Percentiles rank a stretch among this genome's conserved stretches.
Conservation (phyloP, 2,797 vertebrate genomes). For the Oophaga sylvatica region DNA sequence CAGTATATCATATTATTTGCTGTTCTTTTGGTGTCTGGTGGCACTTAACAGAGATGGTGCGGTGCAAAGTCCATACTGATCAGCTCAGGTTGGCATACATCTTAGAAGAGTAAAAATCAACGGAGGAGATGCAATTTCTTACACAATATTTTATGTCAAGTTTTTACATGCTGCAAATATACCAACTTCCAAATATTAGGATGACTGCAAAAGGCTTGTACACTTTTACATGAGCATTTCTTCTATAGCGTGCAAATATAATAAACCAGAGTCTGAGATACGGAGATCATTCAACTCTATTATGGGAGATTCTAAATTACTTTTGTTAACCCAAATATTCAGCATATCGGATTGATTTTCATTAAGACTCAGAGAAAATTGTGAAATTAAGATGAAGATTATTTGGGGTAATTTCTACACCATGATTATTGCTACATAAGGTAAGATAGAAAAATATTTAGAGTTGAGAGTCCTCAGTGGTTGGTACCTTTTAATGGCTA, state of each 20-base stretch:
- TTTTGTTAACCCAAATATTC: not conserved
- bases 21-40: not conserved
- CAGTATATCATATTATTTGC: not conserved
- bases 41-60: not conserved
- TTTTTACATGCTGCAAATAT: not conserved
- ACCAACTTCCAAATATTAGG: not conserved
- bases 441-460: too few species aligned
- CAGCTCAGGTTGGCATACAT: not conserved
- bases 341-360: not conserved
- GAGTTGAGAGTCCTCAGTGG: too few species aligned
- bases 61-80: not conserved
- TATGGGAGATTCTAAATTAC: not conserved
- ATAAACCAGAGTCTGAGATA: too few species aligned
- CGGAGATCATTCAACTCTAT: not conserved
- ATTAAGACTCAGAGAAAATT: not conserved
- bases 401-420: not conserved
- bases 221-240: not conserved
- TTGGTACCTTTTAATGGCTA: too few species aligned
- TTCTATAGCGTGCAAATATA: not conserved
- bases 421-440: not conserved
- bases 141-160: not conserved
- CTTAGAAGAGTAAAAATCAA: not conserved
- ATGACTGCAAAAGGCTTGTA: too few species aligned
- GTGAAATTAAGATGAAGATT: not conserved
- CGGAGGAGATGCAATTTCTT: not conserved